Evolutionary conservation across 2,797 vertebrate genomes (phyloP), one percentile per base, ranked within the genome.

Genomic region (Loris lydekkerianus): DNA sequence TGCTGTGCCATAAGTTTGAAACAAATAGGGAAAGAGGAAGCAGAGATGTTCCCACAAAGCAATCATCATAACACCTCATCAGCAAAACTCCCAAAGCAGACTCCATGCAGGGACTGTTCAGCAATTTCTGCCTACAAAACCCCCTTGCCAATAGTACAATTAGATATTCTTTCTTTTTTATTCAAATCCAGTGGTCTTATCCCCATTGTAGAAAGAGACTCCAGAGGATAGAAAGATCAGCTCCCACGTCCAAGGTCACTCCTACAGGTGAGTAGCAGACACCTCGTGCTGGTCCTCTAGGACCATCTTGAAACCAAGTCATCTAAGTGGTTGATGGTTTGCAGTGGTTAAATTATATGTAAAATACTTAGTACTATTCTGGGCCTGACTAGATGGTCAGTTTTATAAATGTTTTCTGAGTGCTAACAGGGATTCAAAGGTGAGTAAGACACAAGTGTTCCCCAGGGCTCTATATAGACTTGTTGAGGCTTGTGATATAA

Each of bases 241-340:
- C 58, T 77, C 82, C 91, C 65, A 83, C 0, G 0, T 95, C 69
- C 43, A 27, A 86, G 46, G 18, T 94, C 81, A 93, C 63, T 95
- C 56, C 46, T 94, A 76, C 23, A 75, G 70, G 58, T 31, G 34
- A 83, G 75, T 86, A 63, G 78, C 80, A 96, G 65, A 77, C 31
- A 81, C 21, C 60, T 75, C 75, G 60, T 13, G 2, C 70, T 70
- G 81, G 63, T 63, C 46, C 84, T 93, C 78, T 40, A 93, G 78
- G 73, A 67, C 37, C 63, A 80, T 89, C 65, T 17, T 53, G 70
- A 95, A 96, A 80, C 91, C 93, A 96, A 84, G 40, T 78, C 80
- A 43, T 69, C 69, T 63, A 93, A 92, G 78, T 80, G 83, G 23
- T 82, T 34, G 34, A 34, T 34, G 34, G 34, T 2, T 34, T 63